These are phyloP conservation scores for Lepidocyrtinus sp. DNA, from an alignment of 2,888 invertebrate genomes.

Conservation along the genomic window DNA sequence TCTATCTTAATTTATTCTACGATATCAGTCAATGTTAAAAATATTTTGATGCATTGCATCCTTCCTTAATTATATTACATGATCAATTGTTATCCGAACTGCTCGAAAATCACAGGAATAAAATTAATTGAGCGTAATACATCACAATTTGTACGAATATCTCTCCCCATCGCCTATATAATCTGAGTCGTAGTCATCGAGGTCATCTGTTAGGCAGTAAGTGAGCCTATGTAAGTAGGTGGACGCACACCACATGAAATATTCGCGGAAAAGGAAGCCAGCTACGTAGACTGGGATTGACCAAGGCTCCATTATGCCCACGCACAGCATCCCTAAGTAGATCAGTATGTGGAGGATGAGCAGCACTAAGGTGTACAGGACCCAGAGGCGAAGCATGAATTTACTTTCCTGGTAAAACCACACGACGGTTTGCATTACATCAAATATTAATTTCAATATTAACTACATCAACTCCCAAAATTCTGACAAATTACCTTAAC, in stretches of 20 bases:
- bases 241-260: slow-evolving; percentile 45
- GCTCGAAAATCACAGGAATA: too few species aligned
- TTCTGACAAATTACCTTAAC: slow-evolving; percentile 29
- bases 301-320: slow-evolving; percentile 45
- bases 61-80: too few species aligned
- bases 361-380: slow-evolving; percentile 47
- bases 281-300: slow-evolving; percentile 47
- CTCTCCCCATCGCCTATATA: slow-evolving; percentile 25
- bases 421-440: neutral
- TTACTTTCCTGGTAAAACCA: slow-evolving; percentile 40
- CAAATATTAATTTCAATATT: neutral
- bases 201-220: slow-evolving; percentile 5
- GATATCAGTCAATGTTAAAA: too few species aligned
- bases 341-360: slow-evolving; percentile 38
- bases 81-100: too few species aligned
- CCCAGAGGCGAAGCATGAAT: slow-evolving; percentile 40
- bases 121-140: neutral
- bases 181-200: slow-evolving; percentile 15
- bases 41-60: too few species aligned
- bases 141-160: slow-evolving; percentile 41
- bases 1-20: too few species aligned
- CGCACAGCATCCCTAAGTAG: slow-evolving; percentile 35
- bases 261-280: slow-evolving; percentile 49
- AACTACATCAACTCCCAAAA: neutral
- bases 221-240: slow-evolving; percentile 31